These are phyloP conservation scores for Redunca redunca DNA, from an alignment of 2,113 vertebrate genomes.

Conservation along the genomic window DNA sequence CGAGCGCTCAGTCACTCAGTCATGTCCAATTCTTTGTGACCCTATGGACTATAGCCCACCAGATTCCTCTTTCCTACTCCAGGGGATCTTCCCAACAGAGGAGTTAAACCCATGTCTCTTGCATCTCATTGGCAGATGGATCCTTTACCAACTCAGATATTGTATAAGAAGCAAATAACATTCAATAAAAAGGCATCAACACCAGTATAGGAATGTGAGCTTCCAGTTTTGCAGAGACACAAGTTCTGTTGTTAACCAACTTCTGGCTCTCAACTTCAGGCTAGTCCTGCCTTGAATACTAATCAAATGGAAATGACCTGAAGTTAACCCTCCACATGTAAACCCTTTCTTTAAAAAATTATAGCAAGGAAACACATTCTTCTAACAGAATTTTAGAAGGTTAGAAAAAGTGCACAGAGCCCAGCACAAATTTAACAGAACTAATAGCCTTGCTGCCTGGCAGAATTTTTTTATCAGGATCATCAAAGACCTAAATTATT, in stretches of 20 bases:
- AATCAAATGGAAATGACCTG: slow-evolving; percentile 25
- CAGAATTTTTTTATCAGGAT: background rate
- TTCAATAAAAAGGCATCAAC: background rate
- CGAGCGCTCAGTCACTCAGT: background rate
- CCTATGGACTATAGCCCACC: background rate
- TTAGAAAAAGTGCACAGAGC: background rate
- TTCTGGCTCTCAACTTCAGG: background rate
- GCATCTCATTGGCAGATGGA: background rate
- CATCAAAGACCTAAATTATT: background rate
- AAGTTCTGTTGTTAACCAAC: background rate
- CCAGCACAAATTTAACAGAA: background rate
- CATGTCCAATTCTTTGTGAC: background rate
- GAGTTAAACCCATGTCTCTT: background rate
- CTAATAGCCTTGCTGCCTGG: background rate
- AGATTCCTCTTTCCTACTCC: background rate
- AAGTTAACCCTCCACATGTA: background rate
- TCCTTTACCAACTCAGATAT: background rate
- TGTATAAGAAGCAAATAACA: background rate
- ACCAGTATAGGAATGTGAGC: background rate
- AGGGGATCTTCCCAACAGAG: background rate
- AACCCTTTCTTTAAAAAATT: slow-evolving; percentile 15
- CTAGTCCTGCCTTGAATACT: background rate
- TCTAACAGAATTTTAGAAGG: slow-evolving; percentile 5
- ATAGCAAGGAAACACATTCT: background rate
- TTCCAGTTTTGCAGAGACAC: background rate